phyloP scores from a whole-genome alignment of 2,797 vertebrate genomes.

The Carapus acus region DNA sequence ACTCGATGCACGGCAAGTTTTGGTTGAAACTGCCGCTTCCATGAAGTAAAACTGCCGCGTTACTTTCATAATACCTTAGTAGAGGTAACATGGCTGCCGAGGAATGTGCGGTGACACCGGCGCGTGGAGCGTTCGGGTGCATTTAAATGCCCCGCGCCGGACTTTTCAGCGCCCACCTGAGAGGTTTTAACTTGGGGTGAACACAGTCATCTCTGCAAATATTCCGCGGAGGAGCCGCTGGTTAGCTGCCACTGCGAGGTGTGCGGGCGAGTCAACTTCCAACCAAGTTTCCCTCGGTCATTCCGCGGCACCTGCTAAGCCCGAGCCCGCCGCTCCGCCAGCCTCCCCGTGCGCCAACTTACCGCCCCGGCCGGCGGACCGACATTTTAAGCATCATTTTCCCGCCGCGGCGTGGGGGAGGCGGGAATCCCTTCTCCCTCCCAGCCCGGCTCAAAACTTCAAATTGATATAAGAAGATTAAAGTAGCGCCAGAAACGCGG shows the following conservation, averaged over 20 bases:
- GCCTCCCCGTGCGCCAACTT: too few relatives aligned
- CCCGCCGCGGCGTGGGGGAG: too few relatives aligned
- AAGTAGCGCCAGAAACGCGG: conserved; percentile 8
- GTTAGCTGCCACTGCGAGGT: conserved; percentile 14
- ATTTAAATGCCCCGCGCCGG: background rate
- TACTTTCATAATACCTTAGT: conserved; percentile 26
- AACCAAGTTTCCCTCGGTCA: conserved; percentile 45
- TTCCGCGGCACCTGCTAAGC: conserved; percentile 17
- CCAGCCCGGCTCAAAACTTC: conserved; percentile 49
- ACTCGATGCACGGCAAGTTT: background rate
- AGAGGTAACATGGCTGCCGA: conserved; percentile 50
- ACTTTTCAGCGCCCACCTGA: conserved; percentile 10
- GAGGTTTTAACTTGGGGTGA: conserved; percentile 36
- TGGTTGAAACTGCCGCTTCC: too few relatives aligned
- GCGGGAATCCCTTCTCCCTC: too few relatives aligned
- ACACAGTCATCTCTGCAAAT: conserved; percentile 41
- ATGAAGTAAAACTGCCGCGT: conserved; percentile 2
- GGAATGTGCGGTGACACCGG: conserved; percentile 25
- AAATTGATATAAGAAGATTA: conserved; percentile 9
- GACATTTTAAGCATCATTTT: conserved; percentile 5
- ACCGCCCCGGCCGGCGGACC: too few relatives aligned
- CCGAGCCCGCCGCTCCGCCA: too few relatives aligned
- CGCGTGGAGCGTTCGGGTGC: conserved; percentile 12
- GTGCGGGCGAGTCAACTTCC: conserved; percentile 48
- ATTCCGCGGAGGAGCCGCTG: conserved; percentile 20